These are phyloP conservation scores for Sialia sialis DNA, from an alignment of 2,113 vertebrate genomes.

Conservation along the genomic window DNA sequence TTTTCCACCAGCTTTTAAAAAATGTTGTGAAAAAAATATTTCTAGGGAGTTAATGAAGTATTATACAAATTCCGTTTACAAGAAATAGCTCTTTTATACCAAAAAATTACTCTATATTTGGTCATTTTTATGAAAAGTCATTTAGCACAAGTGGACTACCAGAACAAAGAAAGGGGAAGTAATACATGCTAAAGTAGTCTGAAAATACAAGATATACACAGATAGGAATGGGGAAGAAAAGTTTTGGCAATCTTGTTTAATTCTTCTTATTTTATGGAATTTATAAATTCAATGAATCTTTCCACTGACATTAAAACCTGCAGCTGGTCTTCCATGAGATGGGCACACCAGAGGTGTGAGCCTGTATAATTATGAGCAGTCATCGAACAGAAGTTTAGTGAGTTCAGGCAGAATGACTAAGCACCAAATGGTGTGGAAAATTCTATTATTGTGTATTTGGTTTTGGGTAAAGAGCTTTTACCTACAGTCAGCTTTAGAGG, in stretches of 20 bases:
- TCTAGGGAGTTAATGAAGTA: not conserved
- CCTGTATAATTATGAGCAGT: not conserved
- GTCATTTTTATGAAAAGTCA: not conserved
- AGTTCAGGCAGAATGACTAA: not conserved
- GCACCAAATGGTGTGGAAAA: slow-evolving; percentile 21
- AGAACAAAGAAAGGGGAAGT: not conserved
- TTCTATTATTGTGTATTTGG: not conserved
- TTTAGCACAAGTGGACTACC: not conserved
- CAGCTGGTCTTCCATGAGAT: not conserved
- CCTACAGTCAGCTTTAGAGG: not conserved
- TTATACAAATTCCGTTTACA: not conserved
- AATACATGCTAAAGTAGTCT: not conserved
- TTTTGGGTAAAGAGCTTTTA: not conserved
- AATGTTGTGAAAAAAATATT: not conserved
- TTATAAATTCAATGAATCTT: not conserved
- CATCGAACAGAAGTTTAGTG: not conserved
- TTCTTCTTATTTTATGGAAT: not conserved
- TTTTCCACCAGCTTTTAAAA: not conserved
- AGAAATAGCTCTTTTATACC: not conserved
- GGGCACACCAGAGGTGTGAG: not conserved
- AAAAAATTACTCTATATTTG: not conserved
- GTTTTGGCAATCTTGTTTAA: not conserved
- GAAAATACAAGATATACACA: not conserved
- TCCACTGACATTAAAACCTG: not conserved
- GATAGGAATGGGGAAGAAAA: not conserved